Evolutionary conservation across 2,888 invertebrate genomes (phyloP), one percentile per base, ranked within the genome.

Genomic region (Mechanitis mazaeus): DNA sequence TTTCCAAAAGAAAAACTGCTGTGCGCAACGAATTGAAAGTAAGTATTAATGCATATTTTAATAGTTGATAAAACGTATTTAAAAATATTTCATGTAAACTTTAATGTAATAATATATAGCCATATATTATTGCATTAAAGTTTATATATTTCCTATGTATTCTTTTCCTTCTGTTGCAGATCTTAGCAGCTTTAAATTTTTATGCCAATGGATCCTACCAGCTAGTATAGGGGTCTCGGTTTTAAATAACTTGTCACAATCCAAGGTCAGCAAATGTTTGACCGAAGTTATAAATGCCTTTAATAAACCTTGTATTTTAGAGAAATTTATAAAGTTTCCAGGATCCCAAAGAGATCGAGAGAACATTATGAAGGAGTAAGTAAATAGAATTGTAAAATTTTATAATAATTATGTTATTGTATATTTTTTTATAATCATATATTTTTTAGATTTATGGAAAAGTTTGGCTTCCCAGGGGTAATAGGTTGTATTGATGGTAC

Each of bases 391-490:
- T 4, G 35, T 35, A 1, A 35, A 35, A 35, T 35, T 4, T 35
- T 35, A 4, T 35, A 35, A 35, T 42, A 42, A 42, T 42, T 42
- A 42, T 42, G 5, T 35, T 4, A 35, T 35, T 35, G n/a, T 35
- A 35, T 1, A 4, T 35, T 4, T 3, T 35, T 35, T 4, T 35
- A 4, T 35, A n/a, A n/a, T n/a, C n/a, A n/a, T n/a, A n/a, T n/a
- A n/a, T 42, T 6, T 42, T 9, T 69, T 57, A 62, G 60, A 47
- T 59, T 62, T 56, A 42, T 55, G 55, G 50, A 55, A 46, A 64
- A 64, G 33, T 62, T 57, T 55, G 56, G 54, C 12, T 45, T 68
- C 11, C 66, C 61, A 35, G 60, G 63, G 2, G 61, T 65, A 9
- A 42, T 20, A 20, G 20, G 20, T 20, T 20, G 20, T 20, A 20